Base-by-base conservation (phyloP, 2,113 vertebrate species). In the Hyla sarda region DNA sequence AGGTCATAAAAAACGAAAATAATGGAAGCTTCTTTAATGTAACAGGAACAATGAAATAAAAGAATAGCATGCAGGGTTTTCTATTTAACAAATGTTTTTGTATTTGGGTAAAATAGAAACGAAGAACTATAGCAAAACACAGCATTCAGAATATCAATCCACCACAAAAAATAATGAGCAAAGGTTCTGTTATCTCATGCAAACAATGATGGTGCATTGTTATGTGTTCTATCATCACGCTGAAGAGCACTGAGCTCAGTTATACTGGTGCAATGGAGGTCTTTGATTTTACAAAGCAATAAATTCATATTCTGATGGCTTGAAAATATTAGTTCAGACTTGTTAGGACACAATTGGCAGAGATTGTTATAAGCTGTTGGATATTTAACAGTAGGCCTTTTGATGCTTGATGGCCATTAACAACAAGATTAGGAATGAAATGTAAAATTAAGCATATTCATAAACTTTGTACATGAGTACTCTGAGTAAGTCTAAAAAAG, bases 71-170 rank as follows among this genome's bases (percentile, higher is more conserved):
- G 14, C 25, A 32, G 45, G 16, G 73, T n/a, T 75, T 34, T 30
- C 47, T 30, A 30, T 17, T 37, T 50, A 30, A 48, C 25, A 12
- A 52, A 74, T 1, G 47, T 30, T 76, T 30, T 76, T 52, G 73
- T 76, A 28, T 50, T 30, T 76, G 12, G 73, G 48, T 28, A 76
- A 52, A 76, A 50, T 75, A 76, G 73, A 30, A 76, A 19, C 25
- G 19, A 50, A 28, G 25, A 76, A 14, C 73, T 50, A 19, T 71
- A 19, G 32, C 73, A 52, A 76, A 52, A 47, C 52, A 76, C 41
- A 74, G 72, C 41, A 14, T 48, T 47, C 72, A 74, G 37, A 74
- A 17, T 45, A 45, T 74, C 72, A 47, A 47, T 48, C 41, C 21
- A 25, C 23, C 72, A 1, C 4, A 4, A 32, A 19, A 47, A 77